These are phyloP conservation scores for Schizotus pectinicornis DNA, from an alignment of 2,888 invertebrate species.

Conservation along the genomic window DNA sequence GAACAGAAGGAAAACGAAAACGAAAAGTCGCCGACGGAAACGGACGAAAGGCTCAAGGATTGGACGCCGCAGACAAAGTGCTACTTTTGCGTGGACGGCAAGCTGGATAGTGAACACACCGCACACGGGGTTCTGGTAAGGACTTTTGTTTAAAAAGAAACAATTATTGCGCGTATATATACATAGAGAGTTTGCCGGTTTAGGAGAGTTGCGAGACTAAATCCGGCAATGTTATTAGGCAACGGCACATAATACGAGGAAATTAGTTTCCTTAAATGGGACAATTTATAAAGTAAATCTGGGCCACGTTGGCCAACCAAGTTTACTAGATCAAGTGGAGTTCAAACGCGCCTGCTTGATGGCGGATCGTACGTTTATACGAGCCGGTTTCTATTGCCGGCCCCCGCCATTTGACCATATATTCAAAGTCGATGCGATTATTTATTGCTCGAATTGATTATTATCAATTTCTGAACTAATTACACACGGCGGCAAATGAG, in stretches of 20 bases:
- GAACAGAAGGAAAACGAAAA: conserved; percentile 41
- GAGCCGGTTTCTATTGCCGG: not conserved
- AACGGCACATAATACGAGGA: conserved; percentile 3
- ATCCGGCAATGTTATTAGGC: conserved; percentile 9
- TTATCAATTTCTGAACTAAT: conserved; percentile 45
- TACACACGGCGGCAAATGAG: conserved; percentile 29
- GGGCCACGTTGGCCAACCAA: conserved; percentile 6
- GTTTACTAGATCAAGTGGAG: conserved; percentile 14
- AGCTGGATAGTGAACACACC: conserved; percentile 65
- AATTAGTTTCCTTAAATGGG: conserved; percentile 33
- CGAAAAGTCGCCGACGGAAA: conserved; percentile 33
- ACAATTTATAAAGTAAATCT: conserved; percentile 28
- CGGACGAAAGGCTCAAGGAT: conserved; percentile 61
- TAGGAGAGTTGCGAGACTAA: too few species aligned
- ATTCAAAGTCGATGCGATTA: conserved; percentile 6
- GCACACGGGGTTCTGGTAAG: conserved; percentile 65
- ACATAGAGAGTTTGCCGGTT: too few species aligned
- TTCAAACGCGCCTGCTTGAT: not conserved
- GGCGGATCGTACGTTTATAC: not conserved
- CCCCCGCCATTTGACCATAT: conserved; percentile 1
- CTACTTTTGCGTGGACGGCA: conserved; percentile 82
- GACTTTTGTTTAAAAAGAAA: conserved; percentile 14
- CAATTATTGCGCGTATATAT: conserved; percentile 7
- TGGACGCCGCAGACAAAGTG: conserved; percentile 83
- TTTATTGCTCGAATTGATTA: conserved; percentile 19